These are phyloP conservation scores for Arenaria interpres DNA, from an alignment of 2,113 vertebrate genomes.

Conservation along the genomic window DNA sequence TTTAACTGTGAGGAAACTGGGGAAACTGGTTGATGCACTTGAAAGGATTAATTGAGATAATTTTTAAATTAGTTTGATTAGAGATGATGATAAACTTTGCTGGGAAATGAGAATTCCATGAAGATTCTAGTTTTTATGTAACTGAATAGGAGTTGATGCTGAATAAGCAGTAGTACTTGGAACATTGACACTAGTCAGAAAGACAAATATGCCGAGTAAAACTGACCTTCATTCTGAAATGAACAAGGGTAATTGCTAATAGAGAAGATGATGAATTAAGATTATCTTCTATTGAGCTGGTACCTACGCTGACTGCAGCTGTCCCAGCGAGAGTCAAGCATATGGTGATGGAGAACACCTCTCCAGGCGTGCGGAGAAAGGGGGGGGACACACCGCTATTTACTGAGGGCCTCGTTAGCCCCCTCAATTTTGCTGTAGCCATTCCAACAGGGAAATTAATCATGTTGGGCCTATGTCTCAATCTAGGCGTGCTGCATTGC, in stretches of 20 bases:
- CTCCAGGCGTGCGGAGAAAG: neutral
- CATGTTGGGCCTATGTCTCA: neutral
- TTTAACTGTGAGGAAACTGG: neutral
- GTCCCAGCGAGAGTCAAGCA: neutral
- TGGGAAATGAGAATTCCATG: neutral
- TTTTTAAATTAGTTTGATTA: neutral
- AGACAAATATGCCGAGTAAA: neutral
- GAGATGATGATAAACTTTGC: neutral
- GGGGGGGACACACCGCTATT: neutral
- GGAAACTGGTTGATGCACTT: neutral
- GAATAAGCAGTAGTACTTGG: neutral
- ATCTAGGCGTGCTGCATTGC: neutral
- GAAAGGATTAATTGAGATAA: neutral
- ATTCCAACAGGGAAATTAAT: slow-evolving; percentile 3
- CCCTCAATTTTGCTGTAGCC: neutral
- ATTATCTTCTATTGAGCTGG: neutral
- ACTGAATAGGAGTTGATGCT: neutral
- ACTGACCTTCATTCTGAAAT: slow-evolving; percentile 10
- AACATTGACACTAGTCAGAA: neutral
- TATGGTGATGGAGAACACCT: neutral
- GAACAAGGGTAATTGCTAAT: slow-evolving; percentile 3
- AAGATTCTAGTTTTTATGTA: neutral
- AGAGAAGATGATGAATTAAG: slow-evolving; percentile 1
- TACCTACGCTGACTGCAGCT: neutral
- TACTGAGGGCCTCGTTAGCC: neutral